phyloP scores from a whole-genome alignment of 2,797 vertebrate species.

The Eulemur mongoz region DNA sequence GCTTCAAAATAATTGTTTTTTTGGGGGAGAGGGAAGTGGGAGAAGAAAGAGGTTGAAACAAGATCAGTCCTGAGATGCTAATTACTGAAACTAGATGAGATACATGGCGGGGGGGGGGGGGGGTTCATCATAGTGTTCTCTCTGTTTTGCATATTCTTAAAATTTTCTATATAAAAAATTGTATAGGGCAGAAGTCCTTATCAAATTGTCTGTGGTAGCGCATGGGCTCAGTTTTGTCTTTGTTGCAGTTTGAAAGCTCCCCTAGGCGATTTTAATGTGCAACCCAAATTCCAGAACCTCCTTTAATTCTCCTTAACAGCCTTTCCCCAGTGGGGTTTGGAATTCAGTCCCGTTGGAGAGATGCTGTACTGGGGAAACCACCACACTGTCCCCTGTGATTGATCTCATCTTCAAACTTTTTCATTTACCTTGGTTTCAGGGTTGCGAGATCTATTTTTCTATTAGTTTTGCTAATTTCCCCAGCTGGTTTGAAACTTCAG shows the following conservation, averaged over 20 bases:
- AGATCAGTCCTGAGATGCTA: not conserved
- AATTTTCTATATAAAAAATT: not conserved
- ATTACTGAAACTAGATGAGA: not conserved
- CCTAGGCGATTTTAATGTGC: not conserved
- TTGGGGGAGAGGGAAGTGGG: not conserved
- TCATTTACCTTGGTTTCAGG: slow-evolving; percentile 1
- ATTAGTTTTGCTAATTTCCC: slow-evolving; percentile 62
- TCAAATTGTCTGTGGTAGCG: not conserved
- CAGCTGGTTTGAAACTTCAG: slow-evolving; percentile 64
- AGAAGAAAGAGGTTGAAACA: not conserved
- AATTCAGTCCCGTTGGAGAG: not conserved
- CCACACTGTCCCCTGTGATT: not conserved
- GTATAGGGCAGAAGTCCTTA: not conserved
- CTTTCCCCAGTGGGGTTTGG: not conserved
- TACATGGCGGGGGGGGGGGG: too few relatives aligned
- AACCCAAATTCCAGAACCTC: slow-evolving; percentile 10
- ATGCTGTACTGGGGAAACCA: not conserved
- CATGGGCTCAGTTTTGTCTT: slow-evolving; percentile 33
- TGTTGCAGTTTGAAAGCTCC: slow-evolving; percentile 19
- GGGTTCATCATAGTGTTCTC: not conserved
- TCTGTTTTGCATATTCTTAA: not conserved
- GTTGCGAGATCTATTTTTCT: slow-evolving; percentile 28
- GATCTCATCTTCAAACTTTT: not conserved
- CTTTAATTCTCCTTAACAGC: not conserved
- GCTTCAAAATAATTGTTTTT: slow-evolving; percentile 3